These are phyloP conservation scores for Sakesphorus luctuosus DNA, from an alignment of 2,113 vertebrate genomes.

Conservation along the genomic window DNA sequence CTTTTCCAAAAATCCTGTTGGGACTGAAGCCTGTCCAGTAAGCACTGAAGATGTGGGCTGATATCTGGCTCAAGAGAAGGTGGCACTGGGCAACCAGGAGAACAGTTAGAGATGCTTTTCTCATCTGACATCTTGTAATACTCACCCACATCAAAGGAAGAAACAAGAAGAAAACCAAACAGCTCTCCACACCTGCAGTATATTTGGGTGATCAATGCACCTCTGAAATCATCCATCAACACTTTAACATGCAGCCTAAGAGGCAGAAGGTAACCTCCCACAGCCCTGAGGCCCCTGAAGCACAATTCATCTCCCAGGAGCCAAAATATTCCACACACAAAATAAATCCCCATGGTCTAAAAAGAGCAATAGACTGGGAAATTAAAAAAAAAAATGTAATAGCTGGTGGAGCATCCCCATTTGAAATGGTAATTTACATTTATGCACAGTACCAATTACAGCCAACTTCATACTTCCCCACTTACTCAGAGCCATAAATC, in stretches of 20 bases:
- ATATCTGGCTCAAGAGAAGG: neutral
- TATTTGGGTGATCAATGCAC: neutral
- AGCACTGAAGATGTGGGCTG: neutral
- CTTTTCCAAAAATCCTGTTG: neutral
- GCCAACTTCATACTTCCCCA: constrained; percentile 4
- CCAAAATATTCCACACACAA: neutral
- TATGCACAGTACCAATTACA: constrained; percentile 24
- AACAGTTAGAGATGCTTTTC: neutral
- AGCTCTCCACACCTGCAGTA: neutral
- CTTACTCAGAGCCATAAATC: constrained; percentile 34
- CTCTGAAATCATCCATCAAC: neutral
- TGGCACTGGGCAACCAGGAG: neutral
- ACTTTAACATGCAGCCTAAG: neutral
- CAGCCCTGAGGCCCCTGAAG: neutral
- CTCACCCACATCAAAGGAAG: neutral
- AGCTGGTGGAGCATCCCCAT: neutral
- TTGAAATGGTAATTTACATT: constrained; percentile 34
- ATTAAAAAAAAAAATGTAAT: neutral
- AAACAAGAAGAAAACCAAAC: neutral
- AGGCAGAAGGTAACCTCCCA: neutral
- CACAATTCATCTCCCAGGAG: neutral
- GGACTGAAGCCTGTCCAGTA: neutral
- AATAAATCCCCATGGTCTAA: neutral
- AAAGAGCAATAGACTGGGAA: neutral
- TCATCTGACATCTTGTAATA: neutral